Evolutionary conservation across 1,140 invertebrate species (phyloP).

Genomic region (Eumeta japonica): DNA sequence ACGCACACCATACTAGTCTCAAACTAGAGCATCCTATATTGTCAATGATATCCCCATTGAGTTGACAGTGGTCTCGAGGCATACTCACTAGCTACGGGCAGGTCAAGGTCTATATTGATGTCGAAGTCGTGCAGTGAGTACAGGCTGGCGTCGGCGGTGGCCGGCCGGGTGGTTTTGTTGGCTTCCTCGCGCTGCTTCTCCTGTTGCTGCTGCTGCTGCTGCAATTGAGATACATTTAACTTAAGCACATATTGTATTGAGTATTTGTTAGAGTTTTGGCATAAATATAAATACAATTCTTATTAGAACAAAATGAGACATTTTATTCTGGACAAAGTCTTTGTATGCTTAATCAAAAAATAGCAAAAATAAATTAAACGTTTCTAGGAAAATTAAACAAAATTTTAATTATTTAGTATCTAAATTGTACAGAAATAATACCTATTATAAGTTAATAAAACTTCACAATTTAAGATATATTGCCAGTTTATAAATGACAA

Average conservation of each 20-base stretch:
- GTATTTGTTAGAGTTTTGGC: neutral
- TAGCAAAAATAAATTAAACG: neutral
- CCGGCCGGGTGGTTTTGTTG: conserved; percentile 19
- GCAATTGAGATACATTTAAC: neutral
- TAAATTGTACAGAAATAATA: too few relatives aligned
- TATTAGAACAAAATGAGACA: neutral
- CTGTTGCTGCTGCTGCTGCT: conserved; percentile 15
- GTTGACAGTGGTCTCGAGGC: neutral
- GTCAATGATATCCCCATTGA: too few relatives aligned
- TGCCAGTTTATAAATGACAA: too few relatives aligned
- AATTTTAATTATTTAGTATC: too few relatives aligned
- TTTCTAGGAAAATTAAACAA: too few relatives aligned
- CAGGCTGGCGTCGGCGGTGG: conserved; percentile 67
- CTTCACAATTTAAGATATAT: too few relatives aligned
- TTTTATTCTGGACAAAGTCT: neutral
- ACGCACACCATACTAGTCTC: too few relatives aligned
- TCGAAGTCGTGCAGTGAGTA: conserved; percentile 96
- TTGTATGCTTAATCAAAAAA: neutral
- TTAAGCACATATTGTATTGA: neutral
- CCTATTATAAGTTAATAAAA: too few relatives aligned
- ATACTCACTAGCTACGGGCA: conserved; percentile 74
- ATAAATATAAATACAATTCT: neutral
- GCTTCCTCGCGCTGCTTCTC: conserved; percentile 16
- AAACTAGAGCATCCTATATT: neutral
- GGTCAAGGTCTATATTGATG: conserved; percentile 90